phyloP scores from a whole-genome alignment of 53 echinoderm and acorn worm species.

The Hippasteria phrygiana region DNA sequence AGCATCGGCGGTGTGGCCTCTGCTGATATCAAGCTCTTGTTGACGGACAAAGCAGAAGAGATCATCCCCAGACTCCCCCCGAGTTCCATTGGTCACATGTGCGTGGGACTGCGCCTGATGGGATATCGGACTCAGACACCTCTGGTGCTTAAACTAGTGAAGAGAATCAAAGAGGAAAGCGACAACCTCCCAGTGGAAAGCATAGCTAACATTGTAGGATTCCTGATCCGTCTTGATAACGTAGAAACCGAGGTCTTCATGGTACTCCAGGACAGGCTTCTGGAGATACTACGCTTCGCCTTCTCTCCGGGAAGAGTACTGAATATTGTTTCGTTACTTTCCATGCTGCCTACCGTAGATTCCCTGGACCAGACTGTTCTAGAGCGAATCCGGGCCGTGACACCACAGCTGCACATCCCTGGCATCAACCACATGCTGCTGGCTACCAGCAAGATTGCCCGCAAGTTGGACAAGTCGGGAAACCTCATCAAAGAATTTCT shows the following conservation, averaged over 20 bases:
- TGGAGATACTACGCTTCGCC: slow-evolving; percentile 24
- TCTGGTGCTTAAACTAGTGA: slow-evolving; percentile 35
- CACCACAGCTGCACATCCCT: slow-evolving; percentile 81
- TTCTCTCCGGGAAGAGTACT: slow-evolving; percentile 46
- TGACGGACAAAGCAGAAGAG: slow-evolving; percentile 61
- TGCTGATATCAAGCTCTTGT: slow-evolving; percentile 68
- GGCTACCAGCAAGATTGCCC: slow-evolving; percentile 70
- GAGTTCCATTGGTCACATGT: slow-evolving; percentile 20
- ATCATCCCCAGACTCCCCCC: not conserved
- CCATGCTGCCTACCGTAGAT: slow-evolving; percentile 60
- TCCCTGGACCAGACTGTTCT: slow-evolving; percentile 49
- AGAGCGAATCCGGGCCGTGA: slow-evolving; percentile 52
- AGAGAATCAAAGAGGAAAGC: slow-evolving; percentile 16
- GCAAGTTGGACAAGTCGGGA: slow-evolving; percentile 31
- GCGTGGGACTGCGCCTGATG: slow-evolving; percentile 49
- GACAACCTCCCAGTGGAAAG: slow-evolving; percentile 19
- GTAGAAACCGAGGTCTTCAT: slow-evolving; percentile 57
- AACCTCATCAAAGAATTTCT: slow-evolving; percentile 14
- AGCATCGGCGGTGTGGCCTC: slow-evolving; percentile 73
- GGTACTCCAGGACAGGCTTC: slow-evolving; percentile 15
- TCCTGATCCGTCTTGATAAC: slow-evolving; percentile 56
- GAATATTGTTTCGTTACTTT: slow-evolving; percentile 65
- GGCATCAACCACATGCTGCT: slow-evolving; percentile 79
- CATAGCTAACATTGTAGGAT: slow-evolving; percentile 60
- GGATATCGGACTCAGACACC: slow-evolving; percentile 31